Conservation (phyloP, 2,797 vertebrate genomes). For the Lagorchestes hirsutus region DNA sequence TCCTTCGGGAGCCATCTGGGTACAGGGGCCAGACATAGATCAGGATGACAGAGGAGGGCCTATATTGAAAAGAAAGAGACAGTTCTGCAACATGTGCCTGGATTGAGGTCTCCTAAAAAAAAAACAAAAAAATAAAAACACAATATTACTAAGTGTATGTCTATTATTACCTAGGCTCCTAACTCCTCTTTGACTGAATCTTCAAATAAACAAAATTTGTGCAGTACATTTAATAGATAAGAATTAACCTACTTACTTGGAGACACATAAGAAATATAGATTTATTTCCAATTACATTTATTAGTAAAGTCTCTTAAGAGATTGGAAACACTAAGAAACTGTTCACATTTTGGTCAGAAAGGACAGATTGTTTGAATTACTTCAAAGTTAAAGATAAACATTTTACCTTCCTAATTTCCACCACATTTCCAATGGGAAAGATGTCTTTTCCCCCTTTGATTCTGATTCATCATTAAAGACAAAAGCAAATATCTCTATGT, state of each 20-base stretch:
- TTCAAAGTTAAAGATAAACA: slow-evolving; percentile 20
- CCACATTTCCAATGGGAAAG: slow-evolving; percentile 42
- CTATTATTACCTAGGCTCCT: slow-evolving; percentile 30
- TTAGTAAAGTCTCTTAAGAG: slow-evolving; percentile 48
- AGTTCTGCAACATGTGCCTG: not conserved
- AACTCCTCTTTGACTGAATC: not conserved
- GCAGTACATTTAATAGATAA: slow-evolving; percentile 60
- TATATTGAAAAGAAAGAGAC: slow-evolving; percentile 28
- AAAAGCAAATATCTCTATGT: slow-evolving; percentile 19
- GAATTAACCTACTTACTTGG: slow-evolving; percentile 38
- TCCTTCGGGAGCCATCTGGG: too few relatives aligned
- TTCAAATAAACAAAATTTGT: slow-evolving; percentile 65
- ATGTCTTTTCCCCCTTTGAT: slow-evolving; percentile 17
- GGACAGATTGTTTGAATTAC: slow-evolving; percentile 16
- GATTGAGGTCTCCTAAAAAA: accelerated
- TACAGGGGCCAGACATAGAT: too few relatives aligned
- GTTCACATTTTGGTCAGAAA: slow-evolving; percentile 57
- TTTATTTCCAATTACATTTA: slow-evolving; percentile 61
- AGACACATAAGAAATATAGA: slow-evolving; percentile 47
- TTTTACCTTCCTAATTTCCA: not conserved
- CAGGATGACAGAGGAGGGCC: too few relatives aligned
- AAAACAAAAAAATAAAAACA: not conserved
- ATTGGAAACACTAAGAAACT: slow-evolving; percentile 22
- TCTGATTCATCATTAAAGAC: slow-evolving; percentile 24
- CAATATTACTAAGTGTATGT: slow-evolving; percentile 40